Evolutionary conservation across 2,113 vertebrate genomes (phyloP), one percentile per base, ranked within the genome.

Genomic region (Thryonomys swinderianus): DNA sequence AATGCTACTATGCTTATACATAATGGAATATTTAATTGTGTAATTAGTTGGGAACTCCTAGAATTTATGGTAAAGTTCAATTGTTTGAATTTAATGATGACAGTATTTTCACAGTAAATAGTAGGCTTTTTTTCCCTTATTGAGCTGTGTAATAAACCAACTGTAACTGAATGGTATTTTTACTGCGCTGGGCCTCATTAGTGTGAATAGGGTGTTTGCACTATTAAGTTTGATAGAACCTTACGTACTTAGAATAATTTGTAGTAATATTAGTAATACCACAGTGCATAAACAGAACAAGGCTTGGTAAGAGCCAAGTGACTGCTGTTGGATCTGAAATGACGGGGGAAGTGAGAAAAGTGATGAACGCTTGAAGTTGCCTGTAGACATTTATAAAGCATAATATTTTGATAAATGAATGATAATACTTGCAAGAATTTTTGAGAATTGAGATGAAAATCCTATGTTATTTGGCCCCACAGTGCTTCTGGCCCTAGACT

Each of bases 221-320:
- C 88, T 98, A 97, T 97, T 98, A 97, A 95, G 96, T 97, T 96
- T 96, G 96, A 96, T 96, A 97, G 90, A 98, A 97, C 86, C 94
- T 97, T 96, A 92, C 96, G 88, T 97, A 98, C 95, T 96, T 97
- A 95, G 90, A 92, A 96, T 97, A 97, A 97, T 98, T 98, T 98
- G 95, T 96, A 97, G 96, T 97, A 97, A 97, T 98, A 94, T 96
- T 97, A 95, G 85, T 85, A 73, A 85, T 96, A 93, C 96, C 96
- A 93, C 85, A 73, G 95, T 96, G 71, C 88, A 88, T 83, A 96
- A 96, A 85, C 82, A 95, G 93, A 93, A 96, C 95, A 95, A 95
- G 51, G 81, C 55, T 95, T 90, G 88, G 90, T 94, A 96, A 96
- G 95, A 94, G 61, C 93, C 92, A 95, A 93, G 95, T 96, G 95